These are phyloP conservation scores for Sturnus vulgaris DNA, from an alignment of 2,113 vertebrate genomes.

Conservation along the genomic window DNA sequence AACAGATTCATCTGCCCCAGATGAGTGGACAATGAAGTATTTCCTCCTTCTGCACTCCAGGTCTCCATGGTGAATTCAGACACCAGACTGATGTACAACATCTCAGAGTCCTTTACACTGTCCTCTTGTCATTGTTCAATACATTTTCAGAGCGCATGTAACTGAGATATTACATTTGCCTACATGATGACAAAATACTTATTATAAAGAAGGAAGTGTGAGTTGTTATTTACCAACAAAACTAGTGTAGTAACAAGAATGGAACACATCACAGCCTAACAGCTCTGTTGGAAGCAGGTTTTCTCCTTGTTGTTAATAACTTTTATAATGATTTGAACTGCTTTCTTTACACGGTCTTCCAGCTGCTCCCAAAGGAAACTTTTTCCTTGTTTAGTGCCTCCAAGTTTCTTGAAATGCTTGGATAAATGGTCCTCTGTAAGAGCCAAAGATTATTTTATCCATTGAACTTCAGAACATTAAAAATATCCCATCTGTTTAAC, in stretches of 20 bases:
- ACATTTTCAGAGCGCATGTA: not conserved
- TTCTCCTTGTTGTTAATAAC: constrained; percentile 58
- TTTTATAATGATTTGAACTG: constrained; percentile 32
- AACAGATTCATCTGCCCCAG: not conserved
- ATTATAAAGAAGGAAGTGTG: constrained; percentile 1
- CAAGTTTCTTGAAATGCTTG: constrained; percentile 26
- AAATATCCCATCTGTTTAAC: constrained; percentile 1
- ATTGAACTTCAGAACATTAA: not conserved
- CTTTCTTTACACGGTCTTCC: constrained; percentile 44
- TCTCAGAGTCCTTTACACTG: not conserved
- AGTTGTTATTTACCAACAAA: not conserved
- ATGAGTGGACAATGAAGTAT: not conserved
- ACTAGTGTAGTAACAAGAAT: not conserved
- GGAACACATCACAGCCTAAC: not conserved
- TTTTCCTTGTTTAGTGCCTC: constrained; percentile 31
- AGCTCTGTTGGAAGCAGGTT: not conserved
- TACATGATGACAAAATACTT: not conserved
- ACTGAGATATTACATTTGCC: not conserved
- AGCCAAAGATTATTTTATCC: constrained; percentile 43
- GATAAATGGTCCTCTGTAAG: not conserved
- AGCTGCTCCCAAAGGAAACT: constrained; percentile 54
- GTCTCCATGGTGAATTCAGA: not conserved
- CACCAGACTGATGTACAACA: not conserved
- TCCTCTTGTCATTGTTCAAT: not conserved
- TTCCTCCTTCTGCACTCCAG: not conserved